These are phyloP conservation scores for Lacerta bilineata DNA, from an alignment of 2,797 vertebrate genomes.

Conservation along the genomic window DNA sequence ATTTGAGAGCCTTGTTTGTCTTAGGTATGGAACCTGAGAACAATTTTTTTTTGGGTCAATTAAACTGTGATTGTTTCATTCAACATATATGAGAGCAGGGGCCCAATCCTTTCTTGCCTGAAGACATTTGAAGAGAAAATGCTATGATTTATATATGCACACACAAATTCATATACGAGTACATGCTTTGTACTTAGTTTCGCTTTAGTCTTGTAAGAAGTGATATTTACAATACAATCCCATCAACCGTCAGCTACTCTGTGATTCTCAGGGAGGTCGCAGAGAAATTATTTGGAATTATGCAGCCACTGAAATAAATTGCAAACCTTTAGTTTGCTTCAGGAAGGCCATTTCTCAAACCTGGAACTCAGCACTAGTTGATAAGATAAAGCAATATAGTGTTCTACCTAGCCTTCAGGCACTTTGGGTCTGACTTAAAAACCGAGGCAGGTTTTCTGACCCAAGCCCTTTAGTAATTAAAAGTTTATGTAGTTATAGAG, in stretches of 20 bases:
- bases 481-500: background rate
- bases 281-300: background rate
- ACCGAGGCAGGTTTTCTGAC: background rate
- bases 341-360: background rate
- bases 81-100: background rate
- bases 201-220: background rate
- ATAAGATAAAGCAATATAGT: background rate
- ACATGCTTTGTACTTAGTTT: background rate
- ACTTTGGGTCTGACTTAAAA: conserved; percentile 2
- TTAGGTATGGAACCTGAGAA: too few relatives aligned
- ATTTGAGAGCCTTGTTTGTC: background rate
- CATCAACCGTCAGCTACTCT: background rate
- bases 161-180: background rate
- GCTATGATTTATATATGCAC: background rate
- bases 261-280: background rate
- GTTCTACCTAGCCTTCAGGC: background rate
- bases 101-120: background rate
- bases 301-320: background rate
- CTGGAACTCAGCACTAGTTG: background rate
- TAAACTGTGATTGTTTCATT: background rate
- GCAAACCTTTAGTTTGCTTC: background rate
- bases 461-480: background rate
- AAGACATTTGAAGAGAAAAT: background rate
- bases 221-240: background rate
- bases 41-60: too few relatives aligned